Evolutionary conservation across 2,888 invertebrate genomes (phyloP), one percentile per base, ranked within the genome.

Genomic region (Andrena dorsata): DNA sequence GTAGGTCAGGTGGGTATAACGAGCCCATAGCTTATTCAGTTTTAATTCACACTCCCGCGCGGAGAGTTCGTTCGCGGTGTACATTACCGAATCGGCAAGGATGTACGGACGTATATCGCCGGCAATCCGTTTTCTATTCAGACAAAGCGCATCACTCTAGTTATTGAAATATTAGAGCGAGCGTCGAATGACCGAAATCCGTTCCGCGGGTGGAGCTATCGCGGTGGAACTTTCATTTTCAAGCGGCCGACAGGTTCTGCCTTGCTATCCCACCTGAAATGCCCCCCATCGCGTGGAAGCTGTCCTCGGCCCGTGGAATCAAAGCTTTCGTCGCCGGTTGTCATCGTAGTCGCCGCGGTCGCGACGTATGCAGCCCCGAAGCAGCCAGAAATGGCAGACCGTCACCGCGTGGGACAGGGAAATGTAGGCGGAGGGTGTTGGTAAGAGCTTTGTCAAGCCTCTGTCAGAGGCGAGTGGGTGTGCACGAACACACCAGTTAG

Each of bases 391-490:
- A 78, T 72, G 82, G 82, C 82, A 75, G 82, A 71, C 64, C 71
- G 75, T 82, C 63, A 75, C 32, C 66, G 58, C 49, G 78, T 13
- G 75, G 71, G 71, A 75, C 82, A 78, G 61, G 82, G 58, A 72
- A 75, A 78, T 35, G 78, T 71, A 53, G 65, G 72, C 13, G 79
- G 75, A 13, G 76, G 68, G 75, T 77, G 83, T 71, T 60, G 76
- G 83, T 73, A 83, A 85, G 80, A 78, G 84, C 75, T 85, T 85
- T 83, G 81, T 85, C 84, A 70, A 85, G 81, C 76, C 64, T 82
- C 78, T 82, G 80, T 74, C 76, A 68, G 75, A 64, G 32, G 78
- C 56, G 72, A 53, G 80, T 80, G 83, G 71, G 80, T 72, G 82
- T 70, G 70, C 79, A 73, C 79, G 79, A 66, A 76, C 68, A 80